These are phyloP conservation scores for Athripsodes cinereus DNA, from an alignment of 2,888 invertebrate genomes.

Conservation along the genomic window DNA sequence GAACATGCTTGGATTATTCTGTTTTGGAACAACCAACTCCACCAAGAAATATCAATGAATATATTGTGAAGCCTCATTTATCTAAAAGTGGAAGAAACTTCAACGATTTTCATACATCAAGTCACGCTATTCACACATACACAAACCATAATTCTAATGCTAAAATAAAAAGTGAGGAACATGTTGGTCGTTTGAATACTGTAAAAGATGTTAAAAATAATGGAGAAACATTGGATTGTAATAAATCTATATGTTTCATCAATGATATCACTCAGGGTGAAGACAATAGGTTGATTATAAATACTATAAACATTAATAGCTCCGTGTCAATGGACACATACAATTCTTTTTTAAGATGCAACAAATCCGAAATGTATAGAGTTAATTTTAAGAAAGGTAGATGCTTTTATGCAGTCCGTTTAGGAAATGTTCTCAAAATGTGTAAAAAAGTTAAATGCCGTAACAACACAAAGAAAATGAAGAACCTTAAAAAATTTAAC, in stretches of 20 bases:
- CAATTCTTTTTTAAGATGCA: constrained; percentile 17
- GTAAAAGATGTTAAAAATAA: neutral
- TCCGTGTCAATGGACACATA: constrained; percentile 22
- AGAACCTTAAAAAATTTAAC: constrained; percentile 18
- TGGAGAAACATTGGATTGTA: neutral
- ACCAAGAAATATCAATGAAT: constrained; percentile 25
- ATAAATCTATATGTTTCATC: neutral
- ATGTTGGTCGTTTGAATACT: neutral
- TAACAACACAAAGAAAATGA: constrained; percentile 16
- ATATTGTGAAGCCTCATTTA: constrained; percentile 22
- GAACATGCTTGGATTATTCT: constrained; percentile 27
- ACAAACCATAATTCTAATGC: neutral
- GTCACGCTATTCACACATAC: neutral
- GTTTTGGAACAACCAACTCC: constrained; percentile 26
- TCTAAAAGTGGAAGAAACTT: neutral
- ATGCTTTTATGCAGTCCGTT: constrained; percentile 23
- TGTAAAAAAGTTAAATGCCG: constrained; percentile 25
- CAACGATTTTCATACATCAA: neutral
- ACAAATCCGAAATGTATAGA: constrained; percentile 24
- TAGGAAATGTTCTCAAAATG: constrained; percentile 23
- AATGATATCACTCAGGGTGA: neutral
- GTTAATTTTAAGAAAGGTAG: constrained; percentile 22
- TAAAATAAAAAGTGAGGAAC: neutral
- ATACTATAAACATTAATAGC: constrained; percentile 15
- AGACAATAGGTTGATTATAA: constrained; percentile 12